phyloP scores from a whole-genome alignment of 2,888 invertebrate genomes.

The Barypeithes pellucidus region DNA sequence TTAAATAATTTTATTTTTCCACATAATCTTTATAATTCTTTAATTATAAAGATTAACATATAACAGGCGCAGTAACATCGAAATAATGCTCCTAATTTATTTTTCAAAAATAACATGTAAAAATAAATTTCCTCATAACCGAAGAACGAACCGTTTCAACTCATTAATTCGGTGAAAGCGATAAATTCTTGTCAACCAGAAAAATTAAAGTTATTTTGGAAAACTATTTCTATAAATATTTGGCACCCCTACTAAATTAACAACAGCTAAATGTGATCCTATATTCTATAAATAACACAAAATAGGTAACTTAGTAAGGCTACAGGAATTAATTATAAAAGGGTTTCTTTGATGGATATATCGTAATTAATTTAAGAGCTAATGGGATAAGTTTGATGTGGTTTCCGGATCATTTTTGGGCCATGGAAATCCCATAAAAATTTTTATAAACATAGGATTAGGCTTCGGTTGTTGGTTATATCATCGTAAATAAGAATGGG shows the following conservation, averaged over 20 bases:
- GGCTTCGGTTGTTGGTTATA: neutral
- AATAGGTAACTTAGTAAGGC: slow-evolving; percentile 20
- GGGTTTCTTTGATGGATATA: slow-evolving; percentile 22
- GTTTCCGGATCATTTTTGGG: slow-evolving; percentile 48
- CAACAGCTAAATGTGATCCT: slow-evolving; percentile 31
- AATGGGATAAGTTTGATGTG: slow-evolving; percentile 55
- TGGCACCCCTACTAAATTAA: slow-evolving; percentile 39
- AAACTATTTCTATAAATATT: slow-evolving; percentile 16
- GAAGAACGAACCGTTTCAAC: neutral
- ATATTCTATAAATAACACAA: slow-evolving; percentile 47
- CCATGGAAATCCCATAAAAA: slow-evolving; percentile 3
- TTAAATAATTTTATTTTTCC: too few relatives aligned
- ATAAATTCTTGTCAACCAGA: neutral
- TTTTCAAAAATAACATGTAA: too few relatives aligned
- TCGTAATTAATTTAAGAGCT: slow-evolving; percentile 46
- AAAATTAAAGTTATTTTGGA: slow-evolving; percentile 17
- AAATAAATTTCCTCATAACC: too few relatives aligned
- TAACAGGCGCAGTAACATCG: too few relatives aligned
- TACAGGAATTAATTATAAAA: slow-evolving; percentile 17
- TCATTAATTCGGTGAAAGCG: neutral
- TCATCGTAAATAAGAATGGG: too few relatives aligned
- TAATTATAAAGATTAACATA: too few relatives aligned
- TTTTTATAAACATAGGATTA: neutral
- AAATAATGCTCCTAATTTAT: too few relatives aligned
- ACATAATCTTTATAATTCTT: too few relatives aligned